Evolutionary conservation across 2,113 vertebrate genomes (phyloP).

Genomic region (Grus americana): DNA sequence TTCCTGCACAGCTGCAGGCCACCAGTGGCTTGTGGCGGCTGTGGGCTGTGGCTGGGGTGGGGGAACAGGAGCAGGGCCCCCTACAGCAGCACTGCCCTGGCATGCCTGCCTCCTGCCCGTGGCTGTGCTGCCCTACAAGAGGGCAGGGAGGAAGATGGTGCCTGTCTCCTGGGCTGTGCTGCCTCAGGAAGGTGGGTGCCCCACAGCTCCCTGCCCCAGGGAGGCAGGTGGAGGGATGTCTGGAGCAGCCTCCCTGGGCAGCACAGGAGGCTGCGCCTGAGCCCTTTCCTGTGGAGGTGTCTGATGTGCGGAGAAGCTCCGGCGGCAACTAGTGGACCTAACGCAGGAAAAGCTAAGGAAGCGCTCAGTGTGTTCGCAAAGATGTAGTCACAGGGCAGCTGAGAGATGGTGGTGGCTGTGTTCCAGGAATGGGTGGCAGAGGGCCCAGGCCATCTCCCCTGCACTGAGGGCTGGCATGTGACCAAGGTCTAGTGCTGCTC

Average conservation of each 20-base stretch:
- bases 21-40: neutral
- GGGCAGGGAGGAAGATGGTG: neutral
- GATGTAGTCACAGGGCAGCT: neutral
- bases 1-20: neutral
- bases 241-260: neutral
- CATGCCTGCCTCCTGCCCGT: neutral
- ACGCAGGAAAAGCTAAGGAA: neutral
- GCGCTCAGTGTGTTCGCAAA: neutral
- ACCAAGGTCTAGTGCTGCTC: neutral
- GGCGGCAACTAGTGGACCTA: neutral
- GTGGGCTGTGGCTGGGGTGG: neutral
- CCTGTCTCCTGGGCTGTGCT: neutral
- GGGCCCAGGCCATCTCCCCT: neutral
- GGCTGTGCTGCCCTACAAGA: neutral
- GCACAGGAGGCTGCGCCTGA: neutral
- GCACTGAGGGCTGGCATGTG: neutral
- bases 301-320: neutral
- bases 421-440: neutral
- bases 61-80: neutral
- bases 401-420: neutral
- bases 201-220: neutral
- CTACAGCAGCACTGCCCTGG: neutral
- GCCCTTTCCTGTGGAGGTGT: rapidly evolving
- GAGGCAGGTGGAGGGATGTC: neutral
- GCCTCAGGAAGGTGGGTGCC: neutral